Evolutionary conservation across 2,113 vertebrate genomes (phyloP).

Genomic region (Diadophis punctatus): DNA sequence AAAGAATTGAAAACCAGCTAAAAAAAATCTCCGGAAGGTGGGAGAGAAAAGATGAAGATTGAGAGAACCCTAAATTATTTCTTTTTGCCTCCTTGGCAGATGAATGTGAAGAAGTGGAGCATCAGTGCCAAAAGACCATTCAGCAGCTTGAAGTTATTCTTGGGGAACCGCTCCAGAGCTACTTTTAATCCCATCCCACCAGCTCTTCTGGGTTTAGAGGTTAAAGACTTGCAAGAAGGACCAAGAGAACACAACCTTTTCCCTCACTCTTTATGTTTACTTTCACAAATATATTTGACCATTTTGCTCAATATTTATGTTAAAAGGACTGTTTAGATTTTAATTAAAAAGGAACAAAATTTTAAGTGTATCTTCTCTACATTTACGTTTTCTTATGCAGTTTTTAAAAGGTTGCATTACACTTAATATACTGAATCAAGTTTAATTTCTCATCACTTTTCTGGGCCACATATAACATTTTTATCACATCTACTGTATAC

Average conservation of each 20-base stretch:
- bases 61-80: neutral
- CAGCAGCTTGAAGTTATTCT: constrained; percentile 87
- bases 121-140: constrained; percentile 88
- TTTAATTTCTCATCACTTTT: neutral
- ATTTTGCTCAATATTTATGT: neutral
- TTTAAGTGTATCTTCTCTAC: neutral
- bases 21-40: neutral
- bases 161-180: constrained; percentile 92
- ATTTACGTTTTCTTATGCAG: neutral
- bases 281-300: neutral
- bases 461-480: neutral
- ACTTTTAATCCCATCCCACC: constrained; percentile 75
- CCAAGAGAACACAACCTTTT: neutral
- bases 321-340: neutral
- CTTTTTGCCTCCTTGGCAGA: constrained; percentile 63
- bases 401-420: neutral
- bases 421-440: neutral
- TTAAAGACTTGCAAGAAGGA: neutral
- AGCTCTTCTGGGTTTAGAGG: neutral
- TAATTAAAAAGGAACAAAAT: neutral
- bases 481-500: neutral
- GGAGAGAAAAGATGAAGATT: neutral
- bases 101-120: constrained; percentile 94
- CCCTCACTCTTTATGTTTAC: neutral
- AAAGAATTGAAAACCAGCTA: neutral